Percentiles rank a stretch among this genome's conserved stretches.
Evolutionary conservation across 2,888 invertebrate genomes (phyloP).

Genomic region (Cephalotes varians): DNA sequence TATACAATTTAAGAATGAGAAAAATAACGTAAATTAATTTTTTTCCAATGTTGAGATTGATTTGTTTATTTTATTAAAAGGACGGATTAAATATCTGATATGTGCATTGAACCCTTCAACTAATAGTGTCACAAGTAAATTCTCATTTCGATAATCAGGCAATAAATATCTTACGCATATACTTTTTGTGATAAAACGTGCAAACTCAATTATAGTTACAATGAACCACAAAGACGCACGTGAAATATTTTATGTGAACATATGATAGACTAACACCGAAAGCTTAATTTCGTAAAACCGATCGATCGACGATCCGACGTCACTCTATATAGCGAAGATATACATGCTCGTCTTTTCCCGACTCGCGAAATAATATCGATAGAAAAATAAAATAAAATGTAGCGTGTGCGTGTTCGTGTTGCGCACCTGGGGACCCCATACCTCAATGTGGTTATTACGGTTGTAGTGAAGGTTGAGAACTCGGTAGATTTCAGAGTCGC

Average conservation of each 20-base stretch:
- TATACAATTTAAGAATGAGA: neutral
- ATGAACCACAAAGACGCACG: constrained; percentile 51
- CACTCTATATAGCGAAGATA: constrained; percentile 13
- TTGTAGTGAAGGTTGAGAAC: constrained; percentile 99
- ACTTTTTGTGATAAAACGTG: constrained; percentile 34
- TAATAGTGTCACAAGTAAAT: constrained; percentile 3
- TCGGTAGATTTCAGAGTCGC: constrained; percentile 98
- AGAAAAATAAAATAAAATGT: constrained; percentile 67
- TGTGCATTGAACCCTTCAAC: constrained; percentile 3
- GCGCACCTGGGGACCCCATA: constrained; percentile 91
- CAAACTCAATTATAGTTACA: constrained; percentile 39
- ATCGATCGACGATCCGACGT: constrained; percentile 6
- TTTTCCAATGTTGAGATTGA: neutral
- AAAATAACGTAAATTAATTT: constrained; percentile 10
- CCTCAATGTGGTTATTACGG: constrained; percentile 98
- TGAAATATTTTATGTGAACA: constrained; percentile 29
- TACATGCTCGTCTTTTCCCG: constrained; percentile 45
- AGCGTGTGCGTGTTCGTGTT: constrained; percentile 84
- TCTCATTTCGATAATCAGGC: neutral
- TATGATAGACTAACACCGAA: constrained; percentile 33
- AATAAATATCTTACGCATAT: constrained; percentile 3
- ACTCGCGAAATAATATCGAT: constrained; percentile 56
- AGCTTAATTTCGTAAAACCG: constrained; percentile 34
- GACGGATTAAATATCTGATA: neutral
- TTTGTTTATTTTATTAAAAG: neutral